phyloP scores from a whole-genome alignment of 2,888 invertebrate species.

The Clunio marinus region DNA sequence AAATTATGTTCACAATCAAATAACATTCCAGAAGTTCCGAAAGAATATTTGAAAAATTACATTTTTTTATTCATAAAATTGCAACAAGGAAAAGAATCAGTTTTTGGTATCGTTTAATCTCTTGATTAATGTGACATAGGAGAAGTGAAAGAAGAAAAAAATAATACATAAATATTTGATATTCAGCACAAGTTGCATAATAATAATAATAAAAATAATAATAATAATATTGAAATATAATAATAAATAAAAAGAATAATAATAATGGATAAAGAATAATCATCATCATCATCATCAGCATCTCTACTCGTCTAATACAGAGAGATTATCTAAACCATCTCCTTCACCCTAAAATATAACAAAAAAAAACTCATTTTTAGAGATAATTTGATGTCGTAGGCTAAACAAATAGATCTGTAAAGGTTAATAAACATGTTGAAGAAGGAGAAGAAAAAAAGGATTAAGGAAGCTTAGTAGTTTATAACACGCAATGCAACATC shows the following conservation, averaged over 20 bases:
- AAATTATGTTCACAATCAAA: background rate
- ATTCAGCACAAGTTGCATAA: background rate
- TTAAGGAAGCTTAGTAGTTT: background rate
- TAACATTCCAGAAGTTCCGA: background rate
- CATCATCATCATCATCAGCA: too few relatives aligned
- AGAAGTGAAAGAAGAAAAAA: background rate
- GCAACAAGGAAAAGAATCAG: too few relatives aligned
- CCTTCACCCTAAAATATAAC: background rate
- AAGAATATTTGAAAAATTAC: too few relatives aligned
- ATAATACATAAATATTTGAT: conserved; percentile 11
- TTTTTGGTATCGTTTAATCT: background rate
- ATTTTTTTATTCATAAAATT: too few relatives aligned
- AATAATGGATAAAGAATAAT: too few relatives aligned
- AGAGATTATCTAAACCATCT: background rate
- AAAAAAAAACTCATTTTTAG: background rate
- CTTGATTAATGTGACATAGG: background rate
- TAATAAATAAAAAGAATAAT: too few relatives aligned
- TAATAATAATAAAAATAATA: too few relatives aligned
- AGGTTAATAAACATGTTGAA: background rate
- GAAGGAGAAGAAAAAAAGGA: too few relatives aligned
- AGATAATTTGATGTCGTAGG: background rate
- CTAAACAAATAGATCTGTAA: background rate
- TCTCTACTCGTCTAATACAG: conserved; percentile 11
- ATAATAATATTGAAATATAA: too few relatives aligned
- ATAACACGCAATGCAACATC: too few relatives aligned